These are phyloP conservation scores for Cotesia vestalis DNA, from an alignment of 1,140 invertebrate species.

Conservation along the genomic window DNA sequence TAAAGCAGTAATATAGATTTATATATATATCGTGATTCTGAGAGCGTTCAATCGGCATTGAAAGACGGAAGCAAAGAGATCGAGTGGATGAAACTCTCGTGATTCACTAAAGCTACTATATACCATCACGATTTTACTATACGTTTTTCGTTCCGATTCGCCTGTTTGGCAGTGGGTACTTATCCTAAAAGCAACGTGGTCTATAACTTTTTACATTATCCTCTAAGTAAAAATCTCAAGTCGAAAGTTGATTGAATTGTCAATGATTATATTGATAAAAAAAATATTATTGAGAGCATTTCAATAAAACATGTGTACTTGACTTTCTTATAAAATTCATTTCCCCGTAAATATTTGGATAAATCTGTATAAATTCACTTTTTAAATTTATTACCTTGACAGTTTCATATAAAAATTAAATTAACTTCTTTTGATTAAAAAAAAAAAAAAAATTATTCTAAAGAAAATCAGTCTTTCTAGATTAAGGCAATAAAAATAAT, in stretches of 20 bases:
- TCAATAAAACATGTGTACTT: too few relatives aligned
- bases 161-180: constrained; percentile 14
- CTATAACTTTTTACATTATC: constrained; percentile 12
- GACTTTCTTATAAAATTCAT: too few relatives aligned
- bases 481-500: background rate
- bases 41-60: constrained; percentile 1
- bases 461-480: too few relatives aligned
- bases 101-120: background rate
- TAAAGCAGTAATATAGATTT: background rate
- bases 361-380: background rate
- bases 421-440: too few relatives aligned
- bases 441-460: too few relatives aligned
- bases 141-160: constrained; percentile 31
- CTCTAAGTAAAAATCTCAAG: background rate
- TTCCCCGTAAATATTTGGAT: background rate
- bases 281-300: background rate
- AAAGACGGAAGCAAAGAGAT: background rate
- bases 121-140: constrained; percentile 17
- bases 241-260: constrained; percentile 21
- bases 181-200: background rate
- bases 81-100: background rate
- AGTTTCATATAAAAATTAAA: constrained; percentile 1
- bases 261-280: constrained; percentile 13
- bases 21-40: background rate
- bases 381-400: background rate